Evolutionary conservation across 2,888 invertebrate genomes (phyloP), one percentile per base, ranked within the genome.

Genomic region (Emmelina monodactyla): DNA sequence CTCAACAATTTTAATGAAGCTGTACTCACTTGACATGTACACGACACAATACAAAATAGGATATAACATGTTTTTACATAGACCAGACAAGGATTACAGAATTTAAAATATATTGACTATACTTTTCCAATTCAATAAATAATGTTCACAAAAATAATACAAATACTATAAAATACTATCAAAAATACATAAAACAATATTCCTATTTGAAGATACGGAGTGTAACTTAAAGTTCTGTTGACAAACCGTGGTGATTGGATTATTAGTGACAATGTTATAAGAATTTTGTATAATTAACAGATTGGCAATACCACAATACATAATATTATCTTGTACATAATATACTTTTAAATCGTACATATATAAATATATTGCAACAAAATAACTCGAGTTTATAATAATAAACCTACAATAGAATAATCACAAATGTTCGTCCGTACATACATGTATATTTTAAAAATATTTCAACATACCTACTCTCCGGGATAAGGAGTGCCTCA

Each of bases 401-500:
- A 61, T 57, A 62, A 57, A 49, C 55, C 25, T 25, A 25, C 25
- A 10, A 58, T 59, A 63, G 58, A 58, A 60, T 64, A 62, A 62
- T 63, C 64, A 66, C 64, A 61, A 61, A 63, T 57, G 59, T 60
- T 60, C 63, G 62, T 57, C 61, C 58, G 55, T 52, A 58, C 57
- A 29, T 25, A 29, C 49, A 63, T 60, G 65, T 57, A 52, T 58
- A n/a, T 58, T 58, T 62, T 49, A 52, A 54, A 44, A 50, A 53
- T 51, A 49, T 41, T n/a, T n/a, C n/a, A 46, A 47, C 45, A 50
- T 55, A 63, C 55, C 59, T 62, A 63, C 55, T 62, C 63, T 59
- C 62, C 59, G 58, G 67, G 75, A 69, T 69, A 63, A 65, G 75
- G 67, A 69, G 75, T 76, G 78, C 75, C 75, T 58, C 47, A 67